Evolutionary conservation across 2,113 vertebrate species (phyloP), one percentile per base, ranked within the genome.

Genomic region (Carollia perspicillata): DNA sequence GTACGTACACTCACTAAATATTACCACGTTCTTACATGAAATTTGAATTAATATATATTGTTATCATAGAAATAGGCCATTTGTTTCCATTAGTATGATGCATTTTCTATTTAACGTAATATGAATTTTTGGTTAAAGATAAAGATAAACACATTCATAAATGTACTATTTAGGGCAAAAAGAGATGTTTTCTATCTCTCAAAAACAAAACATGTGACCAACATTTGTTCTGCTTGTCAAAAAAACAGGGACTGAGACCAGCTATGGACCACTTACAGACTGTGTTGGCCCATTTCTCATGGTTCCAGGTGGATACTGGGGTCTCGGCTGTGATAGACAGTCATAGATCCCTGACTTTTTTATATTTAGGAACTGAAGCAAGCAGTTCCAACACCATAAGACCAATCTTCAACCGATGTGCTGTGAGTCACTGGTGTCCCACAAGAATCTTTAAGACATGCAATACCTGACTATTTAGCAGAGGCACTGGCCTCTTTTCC

Each of bases 21-120:
- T 85, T 60, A 75, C 81, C 33, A 20, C 40, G 85, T 77, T 33
- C 14, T 94, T 58, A 28, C 28, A 20, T 72, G 35, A 96, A 68
- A 84, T 75, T 75, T 63, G 69, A 94, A 83, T 63, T 86, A 42
- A 3, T 44, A 37, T 49, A n/a, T 66, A 47, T 42, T 71, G 42
- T 3, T 10, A 26, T 51, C 69, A 58, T 75, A 74, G 35, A 44
- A 81, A 90, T 75, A 81, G 47, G 49, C 47, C 42, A 14, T 93
- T 84, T 88, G n/a, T 90, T 95, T 95, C 66, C 90, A 26, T 94
- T 37, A 71, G 74, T 66, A n/a, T 71, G 42, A 33, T 74, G 60
- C 47, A 51, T 89, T 85, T 93, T 42, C 37, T 71, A 49, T 79
- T 84, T 84, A 79, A 72, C 63, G 20, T 92, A 55, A 71, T 51